phyloP scores from a whole-genome alignment of 2,888 invertebrate genomes.

The Venusia cambrica region DNA sequence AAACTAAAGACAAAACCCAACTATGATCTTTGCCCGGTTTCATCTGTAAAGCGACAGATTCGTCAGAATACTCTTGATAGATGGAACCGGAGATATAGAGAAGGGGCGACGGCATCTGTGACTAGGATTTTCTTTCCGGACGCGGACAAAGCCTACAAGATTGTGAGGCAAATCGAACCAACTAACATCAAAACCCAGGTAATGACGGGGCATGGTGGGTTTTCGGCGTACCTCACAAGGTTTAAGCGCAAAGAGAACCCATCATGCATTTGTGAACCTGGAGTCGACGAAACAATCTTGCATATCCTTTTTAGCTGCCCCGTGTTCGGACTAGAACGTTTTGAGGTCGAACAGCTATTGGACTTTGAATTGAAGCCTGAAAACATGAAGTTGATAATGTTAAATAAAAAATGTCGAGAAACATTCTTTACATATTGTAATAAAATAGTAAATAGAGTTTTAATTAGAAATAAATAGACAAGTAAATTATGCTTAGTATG shows the following conservation, averaged over 20 bases:
- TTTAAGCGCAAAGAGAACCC: conserved; percentile 22
- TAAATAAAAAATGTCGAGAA: too few relatives aligned
- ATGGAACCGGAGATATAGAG: conserved; percentile 13
- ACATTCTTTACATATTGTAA: too few relatives aligned
- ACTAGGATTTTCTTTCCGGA: conserved; percentile 25
- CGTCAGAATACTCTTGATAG: too few relatives aligned
- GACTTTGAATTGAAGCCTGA: too few relatives aligned
- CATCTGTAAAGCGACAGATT: conserved; percentile 19
- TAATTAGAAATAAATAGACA: too few relatives aligned
- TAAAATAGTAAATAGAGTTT: too few relatives aligned
- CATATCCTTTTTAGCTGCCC: conserved; percentile 17
- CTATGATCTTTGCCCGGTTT: conserved; percentile 12
- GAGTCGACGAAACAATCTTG: background rate
- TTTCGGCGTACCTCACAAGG: conserved; percentile 18
- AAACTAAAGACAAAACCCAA: conserved; percentile 1
- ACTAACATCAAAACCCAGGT: conserved; percentile 1
- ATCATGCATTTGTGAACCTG: conserved; percentile 23
- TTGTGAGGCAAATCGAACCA: background rate
- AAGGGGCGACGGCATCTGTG: conserved; percentile 1
- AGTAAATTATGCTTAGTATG: too few relatives aligned
- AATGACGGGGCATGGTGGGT: conserved; percentile 22
- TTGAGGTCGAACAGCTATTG: too few relatives aligned
- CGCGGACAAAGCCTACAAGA: conserved; percentile 3
- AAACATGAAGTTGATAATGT: too few relatives aligned
- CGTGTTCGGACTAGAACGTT: too few relatives aligned